Percentiles rank a stretch among this genome's conserved stretches.
Conservation (phyloP, 2,888 invertebrate species). For the Xanthorhoe spadicearia region DNA sequence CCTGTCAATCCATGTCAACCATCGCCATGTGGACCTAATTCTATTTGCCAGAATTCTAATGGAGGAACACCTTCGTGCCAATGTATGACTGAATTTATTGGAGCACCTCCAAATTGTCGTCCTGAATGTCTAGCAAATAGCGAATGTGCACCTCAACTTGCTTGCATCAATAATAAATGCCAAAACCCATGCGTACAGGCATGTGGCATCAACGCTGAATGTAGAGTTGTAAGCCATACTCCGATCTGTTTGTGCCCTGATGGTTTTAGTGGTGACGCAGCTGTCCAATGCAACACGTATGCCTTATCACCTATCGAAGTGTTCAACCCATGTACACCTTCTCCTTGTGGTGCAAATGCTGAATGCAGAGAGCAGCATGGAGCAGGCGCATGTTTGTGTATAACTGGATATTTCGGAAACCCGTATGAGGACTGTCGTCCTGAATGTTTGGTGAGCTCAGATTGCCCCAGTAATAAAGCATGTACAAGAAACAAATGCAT, state of each 20-base stretch:
- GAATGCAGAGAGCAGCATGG: conserved; percentile 85
- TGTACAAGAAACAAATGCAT: conserved; percentile 90
- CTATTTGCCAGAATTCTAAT: conserved; percentile 85
- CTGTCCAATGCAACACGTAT: conserved; percentile 84
- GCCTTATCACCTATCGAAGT: conserved; percentile 57
- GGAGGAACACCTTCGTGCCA: conserved; percentile 88
- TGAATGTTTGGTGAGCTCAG: conserved; percentile 89
- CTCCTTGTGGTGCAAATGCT: conserved; percentile 87
- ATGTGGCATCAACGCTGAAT: conserved; percentile 91
- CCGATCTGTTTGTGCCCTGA: conserved; percentile 88
- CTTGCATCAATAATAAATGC: conserved; percentile 91
- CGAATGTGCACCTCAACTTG: conserved; percentile 87
- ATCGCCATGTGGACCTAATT: conserved; percentile 91
- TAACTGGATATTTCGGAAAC: conserved; percentile 89
- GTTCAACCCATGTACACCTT: conserved; percentile 85
- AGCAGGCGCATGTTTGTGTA: conserved; percentile 88
- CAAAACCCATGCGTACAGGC: conserved; percentile 89
- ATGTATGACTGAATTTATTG: conserved; percentile 87
- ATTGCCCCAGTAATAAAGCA: conserved; percentile 88
- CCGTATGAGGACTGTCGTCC: conserved; percentile 92
- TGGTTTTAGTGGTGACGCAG: conserved; percentile 91
- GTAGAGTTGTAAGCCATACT: conserved; percentile 90
- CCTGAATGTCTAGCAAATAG: conserved; percentile 90
- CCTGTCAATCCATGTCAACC: conserved; percentile 87
- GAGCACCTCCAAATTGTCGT: conserved; percentile 89